These are phyloP conservation scores for Magallana angulata DNA, from an alignment of 1,140 invertebrate genomes.

Conservation along the genomic window DNA sequence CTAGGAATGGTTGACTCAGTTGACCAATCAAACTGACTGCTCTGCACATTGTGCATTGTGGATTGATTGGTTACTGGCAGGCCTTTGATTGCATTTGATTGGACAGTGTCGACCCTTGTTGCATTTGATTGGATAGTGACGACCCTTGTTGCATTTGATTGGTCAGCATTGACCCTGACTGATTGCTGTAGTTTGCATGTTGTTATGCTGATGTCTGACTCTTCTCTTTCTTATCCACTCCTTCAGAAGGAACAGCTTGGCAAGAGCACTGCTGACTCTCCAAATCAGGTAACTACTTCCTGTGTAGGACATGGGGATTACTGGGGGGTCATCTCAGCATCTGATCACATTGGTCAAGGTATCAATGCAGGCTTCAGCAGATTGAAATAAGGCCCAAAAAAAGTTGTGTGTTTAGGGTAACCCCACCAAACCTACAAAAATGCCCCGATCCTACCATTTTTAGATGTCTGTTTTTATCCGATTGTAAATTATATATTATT, in stretches of 20 bases:
- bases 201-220: conserved; percentile 38
- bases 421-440: no score
- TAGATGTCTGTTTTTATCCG: no score
- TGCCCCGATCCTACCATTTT: no score
- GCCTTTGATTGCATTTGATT: conserved; percentile 2
- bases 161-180: conserved; percentile 6
- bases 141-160: conserved; percentile 36
- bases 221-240: conserved; percentile 43
- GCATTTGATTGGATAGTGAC: neutral
- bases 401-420: no score
- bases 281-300: conserved; percentile 47
- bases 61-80: neutral
- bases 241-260: conserved; percentile 48
- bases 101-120: neutral
- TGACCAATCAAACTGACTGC: neutral
- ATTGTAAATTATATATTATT: no score
- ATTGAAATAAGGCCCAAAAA: no score
- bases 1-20: neutral
- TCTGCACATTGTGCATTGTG: neutral
- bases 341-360: neutral
- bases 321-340: neutral
- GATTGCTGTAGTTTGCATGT: conserved; percentile 31
- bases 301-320: neutral
- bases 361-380: no score
- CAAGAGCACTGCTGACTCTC: conserved; percentile 41